Evolutionary conservation across 2,113 vertebrate genomes (phyloP).

Genomic region (Pitta sordida): DNA sequence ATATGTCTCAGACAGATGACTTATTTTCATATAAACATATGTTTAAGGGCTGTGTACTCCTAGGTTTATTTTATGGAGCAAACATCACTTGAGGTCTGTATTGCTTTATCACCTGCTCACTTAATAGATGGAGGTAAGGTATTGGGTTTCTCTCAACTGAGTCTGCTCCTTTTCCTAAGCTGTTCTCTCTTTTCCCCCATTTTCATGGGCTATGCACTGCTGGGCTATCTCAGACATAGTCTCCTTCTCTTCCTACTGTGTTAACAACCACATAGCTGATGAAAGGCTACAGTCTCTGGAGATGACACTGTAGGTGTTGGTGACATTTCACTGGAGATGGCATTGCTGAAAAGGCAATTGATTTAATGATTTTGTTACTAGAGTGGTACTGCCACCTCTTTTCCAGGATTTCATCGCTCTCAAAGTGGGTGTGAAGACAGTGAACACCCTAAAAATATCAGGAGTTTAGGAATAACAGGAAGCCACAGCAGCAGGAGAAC

Average conservation of each 20-base stretch:
- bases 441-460: background rate
- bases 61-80: background rate
- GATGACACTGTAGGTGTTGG: background rate
- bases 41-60: background rate
- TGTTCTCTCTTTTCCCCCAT: background rate
- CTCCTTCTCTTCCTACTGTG: background rate
- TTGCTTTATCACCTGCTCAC: background rate
- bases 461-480: background rate
- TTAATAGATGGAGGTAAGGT: background rate
- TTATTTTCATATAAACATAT: background rate
- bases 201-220: background rate
- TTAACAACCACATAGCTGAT: background rate
- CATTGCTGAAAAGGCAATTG: background rate
- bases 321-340: background rate
- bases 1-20: background rate
- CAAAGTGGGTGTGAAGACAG: background rate
- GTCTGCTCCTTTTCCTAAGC: background rate
- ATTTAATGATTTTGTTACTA: slow-evolving; percentile 3
- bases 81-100: background rate
- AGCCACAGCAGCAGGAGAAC: background rate
- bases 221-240: background rate
- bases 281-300: background rate
- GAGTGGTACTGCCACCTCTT: background rate
- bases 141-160: background rate
- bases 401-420: background rate